Conservation (phyloP, 2,888 invertebrate genomes). For the Meta bourneti region DNA sequence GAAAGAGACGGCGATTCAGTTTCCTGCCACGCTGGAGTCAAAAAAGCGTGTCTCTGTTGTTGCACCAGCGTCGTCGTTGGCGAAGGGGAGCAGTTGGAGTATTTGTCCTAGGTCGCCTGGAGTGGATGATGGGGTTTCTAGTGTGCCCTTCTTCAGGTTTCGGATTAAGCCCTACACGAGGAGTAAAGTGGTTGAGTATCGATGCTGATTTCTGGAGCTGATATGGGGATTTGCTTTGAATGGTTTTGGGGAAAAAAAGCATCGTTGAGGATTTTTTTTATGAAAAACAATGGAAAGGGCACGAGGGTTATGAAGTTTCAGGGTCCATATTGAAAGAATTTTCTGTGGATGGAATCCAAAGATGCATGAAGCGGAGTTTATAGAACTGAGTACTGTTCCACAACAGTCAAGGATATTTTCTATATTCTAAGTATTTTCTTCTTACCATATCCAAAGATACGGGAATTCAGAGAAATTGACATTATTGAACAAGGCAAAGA, state of each 20-base stretch:
- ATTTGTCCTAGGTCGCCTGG: slow-evolving; percentile 47
- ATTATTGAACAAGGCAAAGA: too few species aligned
- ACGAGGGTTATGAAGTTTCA: not conserved
- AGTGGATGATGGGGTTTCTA: slow-evolving; percentile 65
- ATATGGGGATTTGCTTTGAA: slow-evolving; percentile 16
- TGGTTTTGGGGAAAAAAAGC: not conserved
- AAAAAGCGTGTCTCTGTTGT: slow-evolving; percentile 42
- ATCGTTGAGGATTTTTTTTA: not conserved
- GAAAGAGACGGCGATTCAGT: slow-evolving; percentile 6
- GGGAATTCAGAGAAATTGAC: too few species aligned
- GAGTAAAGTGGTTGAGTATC: slow-evolving; percentile 28
- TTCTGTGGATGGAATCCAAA: not conserved
- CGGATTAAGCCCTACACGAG: slow-evolving; percentile 19
- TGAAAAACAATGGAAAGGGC: not conserved
- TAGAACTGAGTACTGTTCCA: too few species aligned
- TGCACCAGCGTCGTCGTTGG: slow-evolving; percentile 17
- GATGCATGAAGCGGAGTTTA: too few species aligned
- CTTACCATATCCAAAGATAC: too few species aligned
- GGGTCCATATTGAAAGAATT: not conserved
- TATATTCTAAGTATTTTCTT: too few species aligned
- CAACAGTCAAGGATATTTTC: too few species aligned
- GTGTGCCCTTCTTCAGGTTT: slow-evolving; percentile 2
- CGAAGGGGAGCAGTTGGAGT: not conserved
- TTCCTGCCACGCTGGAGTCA: slow-evolving; percentile 1
- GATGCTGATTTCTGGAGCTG: slow-evolving; percentile 46